Conservation (phyloP, 2,888 invertebrate genomes). For the Ptilodon capucinus region DNA sequence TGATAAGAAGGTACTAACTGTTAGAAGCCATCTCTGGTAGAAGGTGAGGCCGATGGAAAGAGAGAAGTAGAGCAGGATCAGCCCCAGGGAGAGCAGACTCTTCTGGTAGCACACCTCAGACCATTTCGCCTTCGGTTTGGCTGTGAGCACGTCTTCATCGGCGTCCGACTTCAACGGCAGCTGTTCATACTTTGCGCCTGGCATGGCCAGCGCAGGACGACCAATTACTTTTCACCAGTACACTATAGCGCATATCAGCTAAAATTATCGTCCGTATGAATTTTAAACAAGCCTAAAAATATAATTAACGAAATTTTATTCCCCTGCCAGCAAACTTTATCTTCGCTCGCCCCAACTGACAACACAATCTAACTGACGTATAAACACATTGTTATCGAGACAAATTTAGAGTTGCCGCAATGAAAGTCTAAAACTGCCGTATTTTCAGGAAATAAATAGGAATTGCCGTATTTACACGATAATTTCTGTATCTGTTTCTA, state of each 20-base stretch:
- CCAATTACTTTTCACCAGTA: slow-evolving; percentile 29
- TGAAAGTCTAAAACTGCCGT: no score
- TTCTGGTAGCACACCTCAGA: slow-evolving; percentile 69
- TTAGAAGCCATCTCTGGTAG: slow-evolving; percentile 96
- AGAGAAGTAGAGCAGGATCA: slow-evolving; percentile 93
- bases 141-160: slow-evolving; percentile 66
- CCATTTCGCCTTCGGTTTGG: slow-evolving; percentile 63
- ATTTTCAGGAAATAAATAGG: no score
- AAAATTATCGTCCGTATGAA: slow-evolving; percentile 15
- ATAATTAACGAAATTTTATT: neutral
- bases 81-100: slow-evolving; percentile 62
- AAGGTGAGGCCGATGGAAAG: slow-evolving; percentile 98
- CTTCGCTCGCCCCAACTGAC: slow-evolving; percentile 2
- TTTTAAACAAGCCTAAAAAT: slow-evolving; percentile 16
- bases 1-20: slow-evolving; percentile 76
- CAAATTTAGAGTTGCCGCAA: no score
- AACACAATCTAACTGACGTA: no score
- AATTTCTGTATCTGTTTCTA: no score
- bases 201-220: slow-evolving; percentile 54
- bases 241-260: slow-evolving; percentile 61
- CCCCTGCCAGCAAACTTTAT: slow-evolving; percentile 9
- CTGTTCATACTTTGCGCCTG: slow-evolving; percentile 75
- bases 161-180: slow-evolving; percentile 67
- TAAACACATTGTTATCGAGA: no score
- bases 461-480: no score